Evolutionary conservation across 2,888 invertebrate genomes (phyloP).

Genomic region (Pharmacophagus antenor): DNA sequence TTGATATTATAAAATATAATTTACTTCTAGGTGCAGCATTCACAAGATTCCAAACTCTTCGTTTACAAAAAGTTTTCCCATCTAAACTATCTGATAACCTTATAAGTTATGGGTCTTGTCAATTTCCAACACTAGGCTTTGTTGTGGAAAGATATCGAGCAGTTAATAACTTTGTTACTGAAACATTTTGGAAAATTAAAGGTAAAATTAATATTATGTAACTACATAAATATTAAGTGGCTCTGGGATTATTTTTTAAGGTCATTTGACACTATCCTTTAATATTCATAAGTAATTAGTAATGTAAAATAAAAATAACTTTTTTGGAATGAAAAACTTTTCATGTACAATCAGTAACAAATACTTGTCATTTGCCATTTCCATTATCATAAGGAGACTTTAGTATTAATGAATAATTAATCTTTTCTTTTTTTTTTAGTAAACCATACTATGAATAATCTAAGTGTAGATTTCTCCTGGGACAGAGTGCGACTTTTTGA

Average conservation of each 20-base stretch:
- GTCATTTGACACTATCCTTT: too few relatives aligned
- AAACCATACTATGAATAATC: conserved; percentile 86
- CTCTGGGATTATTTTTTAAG: too few relatives aligned
- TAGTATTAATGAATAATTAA: too few relatives aligned
- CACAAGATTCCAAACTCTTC: conserved; percentile 97
- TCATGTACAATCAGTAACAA: too few relatives aligned
- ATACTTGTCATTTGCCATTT: too few relatives aligned
- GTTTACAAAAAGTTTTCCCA: conserved; percentile 91
- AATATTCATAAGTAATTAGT: too few relatives aligned
- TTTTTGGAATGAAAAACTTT: too few relatives aligned
- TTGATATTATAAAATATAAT: background rate
- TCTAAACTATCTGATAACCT: conserved; percentile 86
- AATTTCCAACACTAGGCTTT: conserved; percentile 99
- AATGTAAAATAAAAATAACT: conserved; percentile 75
- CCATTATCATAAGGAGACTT: too few relatives aligned
- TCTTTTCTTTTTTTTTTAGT: too few relatives aligned
- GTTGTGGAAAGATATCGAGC: conserved; percentile 98
- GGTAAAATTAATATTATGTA: conserved; percentile 70
- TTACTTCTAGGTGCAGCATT: conserved; percentile 92
- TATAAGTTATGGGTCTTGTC: conserved; percentile 99
- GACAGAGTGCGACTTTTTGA: conserved; percentile 93
- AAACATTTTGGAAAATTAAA: conserved; percentile 97
- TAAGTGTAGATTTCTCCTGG: conserved; percentile 94
- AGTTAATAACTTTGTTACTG: conserved; percentile 93
- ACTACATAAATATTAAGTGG: too few relatives aligned